Base-by-base conservation (phyloP, 2,888 invertebrate species). In the Argyresthia goedartella region DNA sequence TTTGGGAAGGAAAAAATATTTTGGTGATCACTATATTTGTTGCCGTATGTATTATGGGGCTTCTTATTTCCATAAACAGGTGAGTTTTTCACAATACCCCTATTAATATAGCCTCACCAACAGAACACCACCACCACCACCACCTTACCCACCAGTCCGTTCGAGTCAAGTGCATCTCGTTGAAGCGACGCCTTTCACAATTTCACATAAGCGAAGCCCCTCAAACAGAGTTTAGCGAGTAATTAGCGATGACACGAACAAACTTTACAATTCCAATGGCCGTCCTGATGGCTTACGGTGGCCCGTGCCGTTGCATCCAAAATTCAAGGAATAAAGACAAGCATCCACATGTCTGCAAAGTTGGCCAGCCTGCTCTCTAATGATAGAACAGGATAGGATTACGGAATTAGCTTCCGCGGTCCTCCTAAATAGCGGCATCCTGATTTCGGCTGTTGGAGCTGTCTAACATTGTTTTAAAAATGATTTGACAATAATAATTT, bases 281-380 rank as follows among this genome's bases (percentile, higher is more conserved):
- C 48, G 36, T 10, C 48, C 10, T 36, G 48, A 35, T 35, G n/a
- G 35, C 35, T 45, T 41, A 47, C 53, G 41, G 42, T 39, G 42
- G 33, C 50, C 25, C 43, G 52, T 11, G 35, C 51, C 33, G 39
- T 15, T 46, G 64, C 76, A 81, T 80, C 62, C 71, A 74, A 79
- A 79, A 81, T 82, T 70, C 71, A 81, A 67, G 69, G 69, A 69
- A 67, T 68, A 74, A 70, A 74, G 74, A 71, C 75, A 67, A 66
- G 64, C 63, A 42, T 50, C 66, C 70, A 65, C 68, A 64, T 72
- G 71, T 73, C 73, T 56, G 65, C 66, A 65, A 62, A 65, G 67
- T 63, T 64, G 60, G 62, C 53, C 63, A 67, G 41, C 36, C 64
- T 65, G 60, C 54, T 64, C 68, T 15, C 50, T 50, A 50, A 50